Conservation (phyloP, 1,140 invertebrate species). For the Lysiphlebus fabarum region DNA sequence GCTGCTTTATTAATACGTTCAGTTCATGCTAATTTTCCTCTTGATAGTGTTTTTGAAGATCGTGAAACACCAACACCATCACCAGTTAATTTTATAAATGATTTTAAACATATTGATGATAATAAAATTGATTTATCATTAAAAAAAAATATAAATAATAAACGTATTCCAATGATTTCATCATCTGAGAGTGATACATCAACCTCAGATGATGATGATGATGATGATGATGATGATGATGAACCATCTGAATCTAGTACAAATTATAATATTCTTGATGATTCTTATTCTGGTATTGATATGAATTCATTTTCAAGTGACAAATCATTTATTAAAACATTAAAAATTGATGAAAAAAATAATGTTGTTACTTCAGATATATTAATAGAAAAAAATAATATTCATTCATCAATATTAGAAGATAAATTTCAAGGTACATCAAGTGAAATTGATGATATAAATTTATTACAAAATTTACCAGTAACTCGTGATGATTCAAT, state of each 20-base stretch:
- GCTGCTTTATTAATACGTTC: conserved; percentile 64
- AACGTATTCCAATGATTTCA: conserved; percentile 40
- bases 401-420: no score
- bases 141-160: not conserved
- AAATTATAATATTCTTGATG: conserved; percentile 34
- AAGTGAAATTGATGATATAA: not conserved
- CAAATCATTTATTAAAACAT: not conserved
- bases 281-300: conserved; percentile 20
- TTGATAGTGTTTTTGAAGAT: conserved; percentile 60
- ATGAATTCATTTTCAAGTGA: not conserved
- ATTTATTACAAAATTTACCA: not conserved
- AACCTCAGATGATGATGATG: conserved; percentile 30
- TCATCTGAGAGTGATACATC: conserved; percentile 47
- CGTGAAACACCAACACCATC: conserved; percentile 51
- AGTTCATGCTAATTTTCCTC: conserved; percentile 57
- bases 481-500: conserved; percentile 1
- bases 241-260: conserved; percentile 44
- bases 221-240: conserved; percentile 21
- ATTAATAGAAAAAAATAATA: no score
- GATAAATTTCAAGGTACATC: no score
- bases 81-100: conserved; percentile 36
- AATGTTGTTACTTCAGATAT: no score
- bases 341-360: not conserved
- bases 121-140: no score
- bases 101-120: not conserved